Evolutionary conservation across 2,113 vertebrate genomes (phyloP), one percentile per base, ranked within the genome.

Genomic region (Plecturocebus donacophilus): DNA sequence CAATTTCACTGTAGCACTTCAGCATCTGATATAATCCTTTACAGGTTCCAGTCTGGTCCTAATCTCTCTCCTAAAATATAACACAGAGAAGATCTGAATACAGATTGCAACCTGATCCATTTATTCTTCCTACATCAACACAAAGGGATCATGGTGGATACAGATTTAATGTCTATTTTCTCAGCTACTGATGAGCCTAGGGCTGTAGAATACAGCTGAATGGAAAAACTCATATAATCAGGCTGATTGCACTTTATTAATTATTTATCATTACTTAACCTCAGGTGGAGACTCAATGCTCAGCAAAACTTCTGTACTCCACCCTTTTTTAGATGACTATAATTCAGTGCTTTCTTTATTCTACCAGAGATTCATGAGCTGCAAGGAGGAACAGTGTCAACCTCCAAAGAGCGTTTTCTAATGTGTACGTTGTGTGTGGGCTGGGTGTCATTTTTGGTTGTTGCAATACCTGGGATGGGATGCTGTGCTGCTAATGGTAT

Each of bases 71-170:
- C 84, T 95, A 93, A 96, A 97, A 90, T 93, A 58, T 58, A 94
- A 90, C 52, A 76, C 56, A 85, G 92, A 87, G 90, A 87, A 95
- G 95, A 96, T 95, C 54, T 96, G 92, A 97, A 47, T 95, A 96
- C 30, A 90, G 92, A 97, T 90, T 84, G 77, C 77, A 97, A 95
- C 80, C 40, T 68, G 64, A 94, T 92, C 84, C 92, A 90, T 90
- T 96, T 87, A 71, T 84, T 58, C 90, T 93, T 76, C 61, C 84
- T 30, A 87, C 56, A 96, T 94, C 90, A 90, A 94, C 80, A 73
- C 5, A 96, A 92, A 96, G 91, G 76, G 81, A 94, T 87, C 76
- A 85, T 16, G n/a, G 61, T 68, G 90, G 96, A 96, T 75, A 92
- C 79, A 94, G 95, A 94, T 82, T 95, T 93, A 97, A 92, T 71